These are phyloP conservation scores for Globodera rostochiensis DNA, from an alignment of 1,140 invertebrate species.

Conservation along the genomic window DNA sequence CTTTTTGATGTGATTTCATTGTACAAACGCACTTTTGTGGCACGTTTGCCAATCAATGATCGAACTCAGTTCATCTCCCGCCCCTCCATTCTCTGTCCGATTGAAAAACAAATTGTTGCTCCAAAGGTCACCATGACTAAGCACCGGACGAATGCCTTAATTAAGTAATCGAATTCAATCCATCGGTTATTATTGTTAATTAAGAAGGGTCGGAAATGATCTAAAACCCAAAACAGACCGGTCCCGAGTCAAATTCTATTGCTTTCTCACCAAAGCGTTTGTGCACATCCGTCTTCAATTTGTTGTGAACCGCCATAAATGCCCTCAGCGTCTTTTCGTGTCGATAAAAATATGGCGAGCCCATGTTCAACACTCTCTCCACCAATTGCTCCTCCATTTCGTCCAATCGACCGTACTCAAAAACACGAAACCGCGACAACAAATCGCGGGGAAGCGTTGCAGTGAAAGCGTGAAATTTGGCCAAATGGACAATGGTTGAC, in stretches of 20 bases:
- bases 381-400: constrained; percentile 24
- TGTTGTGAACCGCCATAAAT: constrained; percentile 24
- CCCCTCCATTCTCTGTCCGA: background rate
- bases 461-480: constrained; percentile 32
- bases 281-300: constrained; percentile 26
- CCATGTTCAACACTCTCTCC: constrained; percentile 27
- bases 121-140: constrained; percentile 39
- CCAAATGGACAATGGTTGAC: constrained; percentile 23
- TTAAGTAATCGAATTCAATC: background rate
- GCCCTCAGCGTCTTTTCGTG: constrained; percentile 26
- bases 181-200: background rate
- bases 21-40: constrained; percentile 4
- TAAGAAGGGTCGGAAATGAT: background rate
- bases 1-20: background rate
- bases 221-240: constrained; percentile 3
- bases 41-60: constrained; percentile 40
- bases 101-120: constrained; percentile 38
- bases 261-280: constrained; percentile 13
- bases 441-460: constrained; percentile 12
- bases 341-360: constrained; percentile 22
- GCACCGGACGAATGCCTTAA: constrained; percentile 27
- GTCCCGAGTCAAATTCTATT: background rate
- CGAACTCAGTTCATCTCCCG: constrained; percentile 20
- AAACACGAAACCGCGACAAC: constrained; percentile 9
- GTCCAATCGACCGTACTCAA: constrained; percentile 17